phyloP scores from a whole-genome alignment of 2,888 invertebrate species.

The Bombylius discolor region DNA sequence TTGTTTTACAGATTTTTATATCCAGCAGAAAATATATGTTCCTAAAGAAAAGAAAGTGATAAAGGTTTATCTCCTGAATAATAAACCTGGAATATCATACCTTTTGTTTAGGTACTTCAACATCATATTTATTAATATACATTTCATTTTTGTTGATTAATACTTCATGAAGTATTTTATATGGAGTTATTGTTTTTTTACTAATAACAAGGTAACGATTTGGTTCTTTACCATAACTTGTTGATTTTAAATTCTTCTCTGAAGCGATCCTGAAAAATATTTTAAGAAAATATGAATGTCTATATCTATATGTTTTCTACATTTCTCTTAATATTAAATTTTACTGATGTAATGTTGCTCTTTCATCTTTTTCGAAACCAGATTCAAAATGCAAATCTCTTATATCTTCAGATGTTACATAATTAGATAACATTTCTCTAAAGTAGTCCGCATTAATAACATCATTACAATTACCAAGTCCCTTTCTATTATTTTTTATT shows the following conservation, averaged over 20 bases:
- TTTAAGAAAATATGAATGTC: too few species aligned
- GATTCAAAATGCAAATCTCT: constrained; percentile 45
- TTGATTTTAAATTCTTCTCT: constrained; percentile 37
- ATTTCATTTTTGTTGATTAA: constrained; percentile 24
- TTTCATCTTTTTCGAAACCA: constrained; percentile 51
- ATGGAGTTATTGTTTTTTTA: constrained; percentile 24
- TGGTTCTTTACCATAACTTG: constrained; percentile 40
- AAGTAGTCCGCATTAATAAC: constrained; percentile 23
- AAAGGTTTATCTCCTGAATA: neutral
- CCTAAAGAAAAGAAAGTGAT: too few species aligned
- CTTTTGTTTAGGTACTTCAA: constrained; percentile 30
- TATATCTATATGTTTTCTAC: neutral
- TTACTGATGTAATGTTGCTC: constrained; percentile 46
- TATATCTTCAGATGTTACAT: constrained; percentile 38
- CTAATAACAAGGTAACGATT: constrained; percentile 30
- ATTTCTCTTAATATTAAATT: constrained; percentile 12
- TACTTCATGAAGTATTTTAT: constrained; percentile 25
- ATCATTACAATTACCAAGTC: constrained; percentile 23
- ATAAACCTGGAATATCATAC: constrained; percentile 5
- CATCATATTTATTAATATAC: constrained; percentile 28
- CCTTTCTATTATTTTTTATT: constrained; percentile 29
- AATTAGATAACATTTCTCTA: constrained; percentile 30
- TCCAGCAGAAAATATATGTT: too few species aligned
- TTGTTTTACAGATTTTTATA: too few species aligned
- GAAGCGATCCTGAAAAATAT: constrained; percentile 31